Evolutionary conservation across 1,140 invertebrate genomes (phyloP), one percentile per base, ranked within the genome.

Genomic region (Drosophila grimshawi): DNA sequence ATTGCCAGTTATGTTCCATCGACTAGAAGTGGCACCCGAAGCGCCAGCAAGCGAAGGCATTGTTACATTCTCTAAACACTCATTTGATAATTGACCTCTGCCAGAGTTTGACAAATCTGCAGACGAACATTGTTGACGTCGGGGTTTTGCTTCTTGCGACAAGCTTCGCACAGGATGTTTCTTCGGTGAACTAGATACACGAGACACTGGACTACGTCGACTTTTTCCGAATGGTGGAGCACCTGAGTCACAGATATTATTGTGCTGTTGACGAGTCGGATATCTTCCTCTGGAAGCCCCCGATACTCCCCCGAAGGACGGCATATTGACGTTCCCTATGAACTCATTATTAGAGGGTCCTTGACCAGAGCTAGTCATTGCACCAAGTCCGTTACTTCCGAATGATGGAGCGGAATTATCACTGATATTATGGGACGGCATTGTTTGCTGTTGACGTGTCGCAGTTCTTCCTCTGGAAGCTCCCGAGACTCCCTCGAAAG

Each of bases 311-410:
- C 0, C 49, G 30, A 43, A 86, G 5, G 71, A 63, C 0, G 68
- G 82, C 76, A 76, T 67, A 0, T 55, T 57, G 3, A 77, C 35
- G 3, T 78, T 35, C 0, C 78, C 39, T 0, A 78, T 5, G 2
- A 19, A 64, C 43, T 78, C 78, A 8, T 45, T 74, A 5, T 37
- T 8, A 10, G 30, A 37, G 4, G 5, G 4, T 3, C 2, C 8
- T 3, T 10, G 45, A 30, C 51, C 39, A n/a, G 39, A 43, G 0
- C 0, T 37, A 6, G 41, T 45, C 11, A 60, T 35, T 5, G 56
- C 19, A 11, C 30, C 37, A n/a, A 19, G 5, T 6, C 2, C 32
- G 6, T 2, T 32, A 1, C 8, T 57, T 51, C 27, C 43, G 29
- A 7, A 48, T 10, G 19, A 19, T n/a, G 67, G 67, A 27, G 55